A percentile compares a stretch with the other conserved stretches of the same genome.
Conservation (phyloP, 2,888 invertebrate genomes). For the Chymomyza procnemis region DNA sequence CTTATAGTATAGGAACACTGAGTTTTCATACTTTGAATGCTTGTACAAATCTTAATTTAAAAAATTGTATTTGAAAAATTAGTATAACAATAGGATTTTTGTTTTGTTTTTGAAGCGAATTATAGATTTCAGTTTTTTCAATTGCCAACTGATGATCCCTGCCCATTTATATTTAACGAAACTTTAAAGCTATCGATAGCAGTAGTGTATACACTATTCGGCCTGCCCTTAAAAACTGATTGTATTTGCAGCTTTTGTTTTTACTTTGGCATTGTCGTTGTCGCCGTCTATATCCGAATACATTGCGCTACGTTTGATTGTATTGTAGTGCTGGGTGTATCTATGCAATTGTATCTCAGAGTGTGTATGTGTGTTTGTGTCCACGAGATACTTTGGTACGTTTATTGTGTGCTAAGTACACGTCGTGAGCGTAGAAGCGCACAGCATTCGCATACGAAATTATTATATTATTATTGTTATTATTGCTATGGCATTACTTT, state of each 20-base stretch:
- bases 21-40: no score
- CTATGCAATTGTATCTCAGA: not conserved
- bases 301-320: not conserved
- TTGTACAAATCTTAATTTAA: no score
- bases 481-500: constrained; percentile 22
- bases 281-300: constrained; percentile 23
- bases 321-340: constrained; percentile 4
- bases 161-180: no score
- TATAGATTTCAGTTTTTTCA: no score
- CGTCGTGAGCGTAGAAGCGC: constrained; percentile 39
- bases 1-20: no score
- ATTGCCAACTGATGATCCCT: no score
- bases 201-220: no score
- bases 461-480: constrained; percentile 29
- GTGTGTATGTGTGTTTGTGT: constrained; percentile 23
- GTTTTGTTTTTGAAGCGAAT: no score
- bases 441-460: constrained; percentile 39
- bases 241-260: not conserved
- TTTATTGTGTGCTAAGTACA: constrained; percentile 64
- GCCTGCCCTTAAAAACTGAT: not conserved
- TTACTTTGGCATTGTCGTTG: constrained; percentile 21
- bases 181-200: no score
- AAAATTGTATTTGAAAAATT: no score
- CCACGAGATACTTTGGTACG: constrained; percentile 52
- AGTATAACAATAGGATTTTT: no score